A percentile compares a stretch with the other conserved stretches of the same genome.
Evolutionary conservation across 2,888 invertebrate species (phyloP).

Genomic region (Diarsia brunnea): DNA sequence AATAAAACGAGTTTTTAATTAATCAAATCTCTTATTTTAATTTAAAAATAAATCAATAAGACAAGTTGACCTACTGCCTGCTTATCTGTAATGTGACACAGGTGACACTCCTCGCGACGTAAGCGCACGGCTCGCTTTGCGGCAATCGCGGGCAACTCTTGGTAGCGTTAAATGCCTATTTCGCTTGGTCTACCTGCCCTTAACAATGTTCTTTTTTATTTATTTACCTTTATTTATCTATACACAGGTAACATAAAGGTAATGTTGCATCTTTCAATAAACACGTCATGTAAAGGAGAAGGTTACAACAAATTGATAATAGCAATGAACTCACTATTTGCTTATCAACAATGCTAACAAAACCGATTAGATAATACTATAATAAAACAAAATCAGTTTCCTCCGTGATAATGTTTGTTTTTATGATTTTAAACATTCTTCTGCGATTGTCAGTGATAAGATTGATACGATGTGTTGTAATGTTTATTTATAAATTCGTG

Average conservation of each 20-base stretch:
- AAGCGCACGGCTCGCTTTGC: too few species aligned
- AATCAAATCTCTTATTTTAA: too few species aligned
- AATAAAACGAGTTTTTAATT: too few species aligned
- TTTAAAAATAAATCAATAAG: too few species aligned
- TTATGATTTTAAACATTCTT: constrained; percentile 34
- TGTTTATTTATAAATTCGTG: constrained; percentile 39
- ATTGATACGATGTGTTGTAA: constrained; percentile 43
- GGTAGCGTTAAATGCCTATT: too few species aligned
- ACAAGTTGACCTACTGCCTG: too few species aligned
- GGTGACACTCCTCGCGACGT: too few species aligned
- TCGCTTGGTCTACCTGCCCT: too few species aligned
- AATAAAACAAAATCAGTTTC: constrained; percentile 55
- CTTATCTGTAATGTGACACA: too few species aligned
- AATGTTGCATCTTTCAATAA: constrained; percentile 11
- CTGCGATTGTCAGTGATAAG: constrained; percentile 50
- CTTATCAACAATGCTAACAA: constrained; percentile 56
- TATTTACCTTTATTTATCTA: neutral
- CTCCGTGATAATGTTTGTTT: constrained; percentile 39
- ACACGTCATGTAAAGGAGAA: constrained; percentile 52
- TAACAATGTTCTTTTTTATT: constrained; percentile 7
- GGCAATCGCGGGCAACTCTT: too few species aligned
- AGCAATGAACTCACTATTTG: constrained; percentile 63
- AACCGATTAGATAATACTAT: constrained; percentile 58
- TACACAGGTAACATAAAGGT: constrained; percentile 17
- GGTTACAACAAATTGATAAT: constrained; percentile 58